Evolutionary conservation across 2,113 vertebrate genomes (phyloP), one percentile per base, ranked within the genome.

Genomic region (Macaca nemestrina): DNA sequence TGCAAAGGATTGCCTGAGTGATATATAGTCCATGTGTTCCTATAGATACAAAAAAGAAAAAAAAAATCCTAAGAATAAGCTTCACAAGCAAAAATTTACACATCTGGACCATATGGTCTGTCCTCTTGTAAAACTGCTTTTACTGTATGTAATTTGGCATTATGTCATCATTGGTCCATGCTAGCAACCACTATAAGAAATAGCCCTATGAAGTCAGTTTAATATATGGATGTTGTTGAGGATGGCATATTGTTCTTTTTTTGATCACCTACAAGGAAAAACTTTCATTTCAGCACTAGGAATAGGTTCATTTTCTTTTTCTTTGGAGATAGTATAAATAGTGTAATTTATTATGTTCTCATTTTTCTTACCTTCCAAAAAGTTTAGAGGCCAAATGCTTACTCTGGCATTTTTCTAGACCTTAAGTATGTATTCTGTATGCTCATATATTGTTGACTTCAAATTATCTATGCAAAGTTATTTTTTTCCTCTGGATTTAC

Each of bases 301-400:
- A 67, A 48, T 14, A 67, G 13, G 2, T 87, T 80, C n/a, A 4
- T 59, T 97, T 95, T 27, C 11, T 50, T 87, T 86, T 73, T 67
- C 43, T 85, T 86, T 23, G 8, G 38, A 89, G 17, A 30, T 43
- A 89, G 73, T 85, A 78, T 12, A 7, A 92, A 70, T 83, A 80
- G 38, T 80, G 3, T 70, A 45, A 83, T 61, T 88, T 48, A 55
- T 20, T 43, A 45, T 50, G 4, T 93, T 93, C 35, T 94, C 14
- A 78, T 85, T 70, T 83, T 92, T 94, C 61, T 57, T 94, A 22
- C n/a, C n/a, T 88, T 85, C 35, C 57, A 93, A 52, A 96, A 90
- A 78, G 3, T 48, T 68, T 48, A 55, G 22, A 86, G 4, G 45
- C 14, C 32, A 94, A 78, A 9, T 9, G 55, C 9, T 38, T 94